Evolutionary conservation across 2,113 vertebrate genomes (phyloP), one percentile per base, ranked within the genome.

Genomic region (Cnemophilus loriae): DNA sequence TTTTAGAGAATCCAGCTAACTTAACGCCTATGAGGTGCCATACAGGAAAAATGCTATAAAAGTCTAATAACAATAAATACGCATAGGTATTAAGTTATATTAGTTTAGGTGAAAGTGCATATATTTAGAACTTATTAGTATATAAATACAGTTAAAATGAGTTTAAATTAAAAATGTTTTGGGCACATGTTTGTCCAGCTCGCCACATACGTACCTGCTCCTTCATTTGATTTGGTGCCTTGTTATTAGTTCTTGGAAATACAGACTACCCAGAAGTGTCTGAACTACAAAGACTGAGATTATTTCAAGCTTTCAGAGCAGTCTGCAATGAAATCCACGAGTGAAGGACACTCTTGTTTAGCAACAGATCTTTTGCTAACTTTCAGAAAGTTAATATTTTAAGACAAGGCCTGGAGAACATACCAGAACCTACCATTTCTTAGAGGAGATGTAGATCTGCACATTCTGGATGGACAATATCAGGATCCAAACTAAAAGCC

Each of bases 21-120:
- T 73, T 96, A 97, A 96, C 74, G 1, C 96, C 91, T 92, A 23
- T 80, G 86, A 97, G 87, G 93, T 96, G 93, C 75, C 76, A 95
- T 78, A 91, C 32, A 87, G 84, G 78, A 97, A 98, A 97, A 98
- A 95, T 70, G 49, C n/a, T 88, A 96, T 97, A 96, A 97, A 97
- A 97, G 88, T 86, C 91, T 94, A 97, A 92, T 96, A 97, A 94
- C 67, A 94, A 78, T 92, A 97, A 97, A 95, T 97, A 86, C 49
- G 46, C 85, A 95, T 89, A 44, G 84, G 44, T 55, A 89, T 91
- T 93, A 95, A 70, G 26, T 96, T 97, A 97, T 84, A 88, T 83
- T 97, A 92, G 59, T 73, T 82, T 46, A 87, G 39, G 57, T 95
- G 59, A 97, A 97, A 95, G 65, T 95, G 32, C 23, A 94, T 84